phyloP scores from a whole-genome alignment of 92 coral and sea anemone genomes.

The Galaxea fascicularis region DNA sequence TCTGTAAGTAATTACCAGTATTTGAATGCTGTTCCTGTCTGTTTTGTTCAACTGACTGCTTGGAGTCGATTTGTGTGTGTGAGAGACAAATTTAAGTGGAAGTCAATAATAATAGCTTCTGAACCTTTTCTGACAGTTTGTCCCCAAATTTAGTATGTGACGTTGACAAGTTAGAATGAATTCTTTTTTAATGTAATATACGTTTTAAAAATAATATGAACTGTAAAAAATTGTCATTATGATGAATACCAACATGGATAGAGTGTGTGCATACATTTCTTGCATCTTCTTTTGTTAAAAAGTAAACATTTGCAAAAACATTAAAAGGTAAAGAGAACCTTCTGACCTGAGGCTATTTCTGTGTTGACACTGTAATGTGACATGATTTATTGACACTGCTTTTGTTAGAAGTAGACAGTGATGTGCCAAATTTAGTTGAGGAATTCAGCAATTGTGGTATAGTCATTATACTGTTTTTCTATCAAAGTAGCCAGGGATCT shows the following conservation, averaged over 20 bases:
- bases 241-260: constrained; percentile 16
- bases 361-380: not conserved
- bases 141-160: constrained; percentile 8
- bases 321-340: constrained; percentile 8
- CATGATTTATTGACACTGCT: too few relatives aligned
- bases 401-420: too few relatives aligned
- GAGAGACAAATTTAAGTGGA: not conserved
- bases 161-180: constrained; percentile 16
- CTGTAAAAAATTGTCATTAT: constrained; percentile 23
- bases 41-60: not conserved
- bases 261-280: constrained; percentile 49
- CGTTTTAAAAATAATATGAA: constrained; percentile 24
- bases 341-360: not conserved
- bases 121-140: not conserved
- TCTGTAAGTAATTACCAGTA: not conserved
- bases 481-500: too few relatives aligned
- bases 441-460: too few relatives aligned
- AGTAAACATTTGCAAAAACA: constrained; percentile 47
- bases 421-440: too few relatives aligned
- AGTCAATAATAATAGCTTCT: not conserved
- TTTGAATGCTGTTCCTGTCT: not conserved
- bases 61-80: not conserved
- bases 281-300: constrained; percentile 46
- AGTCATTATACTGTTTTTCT: too few relatives aligned
- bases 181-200: constrained; percentile 55